Evolutionary conservation across 2,888 invertebrate species (phyloP), one percentile per base, ranked within the genome.

Genomic region (Didymodactylos carnosus): DNA sequence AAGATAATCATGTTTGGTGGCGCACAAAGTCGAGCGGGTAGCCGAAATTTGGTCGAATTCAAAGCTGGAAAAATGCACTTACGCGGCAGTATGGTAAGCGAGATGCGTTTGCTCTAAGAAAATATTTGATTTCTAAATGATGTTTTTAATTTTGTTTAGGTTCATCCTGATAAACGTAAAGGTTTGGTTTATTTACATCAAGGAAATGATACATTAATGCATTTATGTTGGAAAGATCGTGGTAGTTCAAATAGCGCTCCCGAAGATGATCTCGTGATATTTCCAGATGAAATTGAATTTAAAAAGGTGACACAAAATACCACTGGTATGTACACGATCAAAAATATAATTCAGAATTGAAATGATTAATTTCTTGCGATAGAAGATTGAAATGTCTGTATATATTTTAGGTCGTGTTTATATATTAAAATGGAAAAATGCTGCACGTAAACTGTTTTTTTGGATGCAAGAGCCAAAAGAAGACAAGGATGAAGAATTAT

Each of bases 171-270:
- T 82, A 91, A 91, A 78, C 88, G 94, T 79, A 97, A 97, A 85
- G 98, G 98, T 8, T 86, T 91, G 39, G 87, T 97, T 19, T 98
- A 94, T 82, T 88, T 98, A 74, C 91, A 93, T 82, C 97, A 97
- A 83, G 91, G 93, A 72, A 94, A 95, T 78, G 98, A 98, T 84
- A 91, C 92, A 0, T 84, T 98, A 75, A 94, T 97, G 90, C 98
- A 98, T 85, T 95, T 98, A 82, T 97, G 97, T 84, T 98, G 98
- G 98, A 97, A 97, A 85, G 97, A 99, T 85, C 88, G 98, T 70
- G 89, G 90, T 69, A 88, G 90, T 69, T n/a, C n/a, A n/a, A n/a
- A n/a, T n/a, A 93, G 94, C 72, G 88, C 89, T 78, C 90, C 93
- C 16, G 97, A 97, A 85, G 97, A 98, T 84, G 98, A 98, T 85